Base-by-base conservation (phyloP, 2,113 vertebrate species). In the Actenoides lindsayi region DNA sequence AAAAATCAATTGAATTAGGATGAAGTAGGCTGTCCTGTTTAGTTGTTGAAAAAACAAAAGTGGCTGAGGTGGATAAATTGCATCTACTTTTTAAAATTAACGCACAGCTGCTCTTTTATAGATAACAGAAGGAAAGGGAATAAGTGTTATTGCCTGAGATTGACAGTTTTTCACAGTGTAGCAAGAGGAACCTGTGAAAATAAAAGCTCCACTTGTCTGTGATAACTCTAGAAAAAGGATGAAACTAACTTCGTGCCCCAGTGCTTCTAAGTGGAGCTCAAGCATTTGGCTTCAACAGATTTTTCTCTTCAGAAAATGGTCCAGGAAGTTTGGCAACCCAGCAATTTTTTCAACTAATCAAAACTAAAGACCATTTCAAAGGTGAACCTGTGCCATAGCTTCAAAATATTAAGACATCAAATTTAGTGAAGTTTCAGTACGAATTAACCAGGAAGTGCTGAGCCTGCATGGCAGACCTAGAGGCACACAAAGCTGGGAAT, bases 401-500 rank as follows among this genome's bases (percentile, higher is more conserved):
- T 77, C 6, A 1, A 67, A 85, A 24, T 23, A 64, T 46, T n/a
- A 51, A 68, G 48, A 13, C 8, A 25, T 18, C 33, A 44, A 46
- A 46, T 57, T 79, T 54, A 68, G 16, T 5, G 5, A 51, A 37
- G 14, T 65, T 74, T 53, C 44, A 3, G 5, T 15, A 57, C 30
- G 33, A 70, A 62, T 37, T 63, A 74, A 24, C 9, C 0, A 2
- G 3, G 6, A 68, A 59, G 15, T 91, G 10, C 6, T 82, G 65
- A 71, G 28, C 5, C 25, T 63, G 9, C 31, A 10, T 1, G 1
- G 18, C 70, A 59, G 31, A 54, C 28, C 20, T n/a, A 44, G 65
- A n/a, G 8, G 13, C 16, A 31, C 37, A 16, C 1, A 0, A 35
- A 48, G 14, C 16, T 1, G 0, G 44, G 39, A 56, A 21, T 0